Evolutionary conservation across 2,888 invertebrate genomes (phyloP).

Genomic region (Danaus chrysippus): DNA sequence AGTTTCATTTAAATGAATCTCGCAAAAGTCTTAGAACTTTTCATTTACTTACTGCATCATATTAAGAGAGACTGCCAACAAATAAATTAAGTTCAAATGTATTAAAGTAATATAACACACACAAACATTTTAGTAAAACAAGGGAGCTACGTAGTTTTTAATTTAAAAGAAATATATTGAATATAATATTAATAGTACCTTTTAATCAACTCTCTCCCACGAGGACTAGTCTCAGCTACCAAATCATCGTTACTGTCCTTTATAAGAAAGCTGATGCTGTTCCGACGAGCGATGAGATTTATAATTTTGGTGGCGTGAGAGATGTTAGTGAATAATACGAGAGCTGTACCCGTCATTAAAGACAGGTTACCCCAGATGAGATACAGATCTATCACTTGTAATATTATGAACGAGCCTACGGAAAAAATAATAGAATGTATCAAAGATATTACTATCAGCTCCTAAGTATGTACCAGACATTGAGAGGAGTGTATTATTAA

Average conservation of each 20-base stretch:
- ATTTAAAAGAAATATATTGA: too few relatives aligned
- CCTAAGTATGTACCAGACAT: background rate
- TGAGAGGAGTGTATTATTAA: too few relatives aligned
- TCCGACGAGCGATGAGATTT: constrained; percentile 48
- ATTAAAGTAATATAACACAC: too few relatives aligned
- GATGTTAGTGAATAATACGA: constrained; percentile 68
- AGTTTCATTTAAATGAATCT: too few relatives aligned
- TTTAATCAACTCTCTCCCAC: constrained; percentile 48
- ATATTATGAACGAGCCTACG: constrained; percentile 61
- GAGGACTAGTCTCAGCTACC: constrained; percentile 35
- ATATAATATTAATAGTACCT: constrained; percentile 41
- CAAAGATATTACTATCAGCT: too few relatives aligned
- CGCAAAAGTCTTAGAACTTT: too few relatives aligned
- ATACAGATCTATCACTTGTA: constrained; percentile 68
- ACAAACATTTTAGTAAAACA: too few relatives aligned
- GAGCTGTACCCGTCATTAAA: constrained; percentile 67
- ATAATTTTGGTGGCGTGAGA: constrained; percentile 63
- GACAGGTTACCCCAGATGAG: constrained; percentile 69
- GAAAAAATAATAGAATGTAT: background rate
- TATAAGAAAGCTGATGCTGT: constrained; percentile 49
- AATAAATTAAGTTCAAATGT: too few relatives aligned
- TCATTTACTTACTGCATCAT: background rate
- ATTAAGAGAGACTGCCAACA: too few relatives aligned
- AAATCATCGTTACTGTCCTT: constrained; percentile 45
- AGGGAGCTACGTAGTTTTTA: too few relatives aligned